These are phyloP conservation scores for Thecocarcelia acutangulata DNA, from an alignment of 2,888 invertebrate species.

Conservation along the genomic window DNA sequence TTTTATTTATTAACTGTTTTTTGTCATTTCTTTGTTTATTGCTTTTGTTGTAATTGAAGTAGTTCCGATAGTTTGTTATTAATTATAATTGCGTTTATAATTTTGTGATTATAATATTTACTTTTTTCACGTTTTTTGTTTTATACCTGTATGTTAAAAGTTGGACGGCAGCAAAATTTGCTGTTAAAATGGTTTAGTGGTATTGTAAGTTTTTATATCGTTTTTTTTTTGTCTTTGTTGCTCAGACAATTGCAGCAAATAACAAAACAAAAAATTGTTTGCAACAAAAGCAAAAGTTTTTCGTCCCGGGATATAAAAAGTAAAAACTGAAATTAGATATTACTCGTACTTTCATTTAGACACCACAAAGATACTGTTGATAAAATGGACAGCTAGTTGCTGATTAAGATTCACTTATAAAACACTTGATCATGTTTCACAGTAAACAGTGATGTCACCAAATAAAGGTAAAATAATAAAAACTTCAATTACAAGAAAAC, in stretches of 20 bases:
- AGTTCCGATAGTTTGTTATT: conserved; percentile 38
- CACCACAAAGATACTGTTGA: conserved; percentile 13
- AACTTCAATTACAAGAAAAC: neutral
- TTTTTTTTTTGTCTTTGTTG: conserved; percentile 23
- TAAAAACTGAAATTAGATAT: conserved; percentile 42
- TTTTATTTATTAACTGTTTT: conserved; percentile 4
- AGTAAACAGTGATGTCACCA: neutral
- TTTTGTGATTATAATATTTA: conserved; percentile 5
- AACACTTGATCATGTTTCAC: conserved; percentile 46
- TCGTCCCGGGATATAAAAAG: conserved; percentile 6
- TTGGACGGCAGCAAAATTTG: neutral
- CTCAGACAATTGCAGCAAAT: neutral
- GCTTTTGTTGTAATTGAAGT: neutral
- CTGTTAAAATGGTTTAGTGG: no score
- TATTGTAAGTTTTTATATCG: neutral
- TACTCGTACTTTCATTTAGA: conserved; percentile 57
- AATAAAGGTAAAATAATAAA: neutral
- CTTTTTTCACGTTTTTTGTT: neutral
- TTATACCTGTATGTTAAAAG: neutral
- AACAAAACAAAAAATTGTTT: conserved; percentile 4
- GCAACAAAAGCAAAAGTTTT: conserved; percentile 56
- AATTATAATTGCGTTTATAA: conserved; percentile 36
- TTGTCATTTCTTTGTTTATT: conserved; percentile 4
- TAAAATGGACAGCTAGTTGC: conserved; percentile 15
- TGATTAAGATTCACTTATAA: conserved; percentile 35